Base-by-base conservation (phyloP, 2,888 invertebrate genomes). In the Scaptomyza flava region DNA sequence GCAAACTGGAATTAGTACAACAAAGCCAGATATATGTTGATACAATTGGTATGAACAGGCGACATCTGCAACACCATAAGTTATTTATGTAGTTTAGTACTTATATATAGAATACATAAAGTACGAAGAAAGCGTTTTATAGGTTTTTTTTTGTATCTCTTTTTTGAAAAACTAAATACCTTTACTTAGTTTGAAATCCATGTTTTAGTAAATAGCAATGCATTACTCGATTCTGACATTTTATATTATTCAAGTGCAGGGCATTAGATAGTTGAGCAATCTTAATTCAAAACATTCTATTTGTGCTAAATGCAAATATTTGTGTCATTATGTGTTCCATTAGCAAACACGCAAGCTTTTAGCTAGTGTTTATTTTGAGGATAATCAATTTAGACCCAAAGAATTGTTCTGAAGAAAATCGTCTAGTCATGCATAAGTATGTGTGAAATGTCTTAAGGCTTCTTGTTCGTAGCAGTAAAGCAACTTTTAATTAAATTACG, bases 281-380 rank as follows among this genome's bases (percentile, higher is more conserved):
- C 33, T 11, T 3, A 4, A 14, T 11, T 47, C 14, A 11, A 30
- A 7, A 14, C 30, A 30, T 0, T 14, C 17, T 8, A 48, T 17
- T 48, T 46, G 20, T 6, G 5, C 5, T 11, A 14, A 17, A 63
- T 52, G 42, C 43, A 45, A 45, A 65, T 54, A 42, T 36, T 34
- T 20, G 12, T 12, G 31, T 12, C 20, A 48, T 72, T 54, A 42
- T 36, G 31, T 20, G 12, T 12, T 17, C 12, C 20, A 48, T 72
- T 60, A 48, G 66, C 59, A 33, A 59, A 52, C 54, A 72, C 51
- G 72, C 59, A 23, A 64, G 48, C 62, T 45, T 23, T 41, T 36
- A 3, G 41, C 50, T 17, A 20, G 1, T 6, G 7, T 20, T 52
- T 47, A n/a, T 48, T 30, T 45, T 43, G 53, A 42, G 23, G n/a